Percentiles rank a stretch among this genome's conserved stretches.
Conservation (phyloP, 1,140 invertebrate species). For the Cydia amplana region DNA sequence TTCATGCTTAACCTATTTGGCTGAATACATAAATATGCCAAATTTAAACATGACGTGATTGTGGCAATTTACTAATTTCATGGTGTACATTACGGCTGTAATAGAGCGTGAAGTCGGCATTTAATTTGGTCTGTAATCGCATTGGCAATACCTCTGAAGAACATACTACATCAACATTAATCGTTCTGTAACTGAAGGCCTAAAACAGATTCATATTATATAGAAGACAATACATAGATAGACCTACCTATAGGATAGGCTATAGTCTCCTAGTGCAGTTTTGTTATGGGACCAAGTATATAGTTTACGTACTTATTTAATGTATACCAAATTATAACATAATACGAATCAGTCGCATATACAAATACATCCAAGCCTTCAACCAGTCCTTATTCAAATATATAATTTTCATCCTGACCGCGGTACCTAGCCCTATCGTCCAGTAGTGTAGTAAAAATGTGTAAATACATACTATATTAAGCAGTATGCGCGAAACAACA, state of each 20-base stretch:
- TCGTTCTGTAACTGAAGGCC: neutral
- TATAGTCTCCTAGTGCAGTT: no score
- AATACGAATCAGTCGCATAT: no score
- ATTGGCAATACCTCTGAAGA: conserved; percentile 1
- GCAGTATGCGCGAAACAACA: no score
- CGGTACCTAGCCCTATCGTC: no score
- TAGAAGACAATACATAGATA: neutral
- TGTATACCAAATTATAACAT: no score
- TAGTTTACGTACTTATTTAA: no score
- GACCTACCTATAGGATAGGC: neutral
- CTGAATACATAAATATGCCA: conserved; percentile 7
- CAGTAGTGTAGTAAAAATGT: no score
- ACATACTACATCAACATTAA: neutral
- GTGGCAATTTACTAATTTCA: conserved; percentile 18
- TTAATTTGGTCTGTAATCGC: conserved; percentile 14
- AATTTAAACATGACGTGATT: conserved; percentile 17
- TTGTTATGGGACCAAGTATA: no score
- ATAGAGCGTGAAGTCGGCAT: conserved; percentile 4
- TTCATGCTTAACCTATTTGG: neutral
- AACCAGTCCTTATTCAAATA: no score
- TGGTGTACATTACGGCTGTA: conserved; percentile 5
- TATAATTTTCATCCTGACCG: no score
- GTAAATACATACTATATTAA: no score
- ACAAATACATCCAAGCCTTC: no score
- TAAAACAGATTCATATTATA: neutral